Evolutionary conservation across 2,888 invertebrate species (phyloP).

Genomic region (Hypena proboscidalis): DNA sequence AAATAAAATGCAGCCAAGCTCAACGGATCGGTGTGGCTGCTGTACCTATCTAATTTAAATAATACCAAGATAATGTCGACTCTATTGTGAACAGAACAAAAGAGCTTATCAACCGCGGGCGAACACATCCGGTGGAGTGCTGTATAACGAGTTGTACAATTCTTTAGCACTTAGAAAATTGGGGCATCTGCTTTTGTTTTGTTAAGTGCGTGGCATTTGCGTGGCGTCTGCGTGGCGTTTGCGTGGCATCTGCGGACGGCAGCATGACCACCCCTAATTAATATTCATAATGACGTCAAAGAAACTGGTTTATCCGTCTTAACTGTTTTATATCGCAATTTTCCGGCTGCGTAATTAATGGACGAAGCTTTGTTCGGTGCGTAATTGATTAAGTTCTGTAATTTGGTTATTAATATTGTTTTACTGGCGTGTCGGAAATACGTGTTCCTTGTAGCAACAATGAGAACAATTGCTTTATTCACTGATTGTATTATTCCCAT

Average conservation of each 20-base stretch:
- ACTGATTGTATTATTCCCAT: no score
- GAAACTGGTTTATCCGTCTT: conserved; percentile 54
- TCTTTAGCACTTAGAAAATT: conserved; percentile 54
- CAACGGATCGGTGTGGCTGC: conserved; percentile 8
- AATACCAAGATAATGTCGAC: conserved; percentile 31
- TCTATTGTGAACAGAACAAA: conserved; percentile 36
- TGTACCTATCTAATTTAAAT: conserved; percentile 36
- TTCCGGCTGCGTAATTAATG: conserved; percentile 44
- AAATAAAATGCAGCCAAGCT: conserved; percentile 21
- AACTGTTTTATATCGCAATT: conserved; percentile 56
- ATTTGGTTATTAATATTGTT: conserved; percentile 40
- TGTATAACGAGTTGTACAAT: conserved; percentile 26
- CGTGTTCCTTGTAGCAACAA: not conserved
- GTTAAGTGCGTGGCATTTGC: conserved; percentile 6
- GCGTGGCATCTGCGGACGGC: conserved; percentile 18
- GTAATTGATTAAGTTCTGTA: conserved; percentile 47
- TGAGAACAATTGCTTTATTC: not conserved
- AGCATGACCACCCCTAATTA: conserved; percentile 47
- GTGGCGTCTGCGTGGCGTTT: conserved; percentile 13
- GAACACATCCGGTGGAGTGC: conserved; percentile 33
- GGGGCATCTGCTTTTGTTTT: conserved; percentile 64
- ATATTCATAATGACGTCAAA: conserved; percentile 67
- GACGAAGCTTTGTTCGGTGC: conserved; percentile 36
- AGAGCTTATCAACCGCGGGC: conserved; percentile 36
- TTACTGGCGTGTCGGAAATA: conserved; percentile 19